Evolutionary conservation across 2,113 vertebrate species (phyloP).

Genomic region (Vulpes ferrilata): DNA sequence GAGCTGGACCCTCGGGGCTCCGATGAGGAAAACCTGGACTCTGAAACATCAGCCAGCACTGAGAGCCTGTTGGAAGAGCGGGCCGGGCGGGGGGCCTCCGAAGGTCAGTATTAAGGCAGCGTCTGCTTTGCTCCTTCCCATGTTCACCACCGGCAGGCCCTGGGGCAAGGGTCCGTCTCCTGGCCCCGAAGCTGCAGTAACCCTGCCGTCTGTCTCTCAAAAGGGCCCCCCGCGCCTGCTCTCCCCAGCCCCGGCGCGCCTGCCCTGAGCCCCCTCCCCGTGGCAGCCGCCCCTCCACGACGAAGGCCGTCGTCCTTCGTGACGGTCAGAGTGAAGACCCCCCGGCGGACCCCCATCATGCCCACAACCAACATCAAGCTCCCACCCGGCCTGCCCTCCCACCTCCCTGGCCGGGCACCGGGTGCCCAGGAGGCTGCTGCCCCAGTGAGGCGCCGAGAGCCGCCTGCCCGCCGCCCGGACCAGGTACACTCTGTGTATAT

Average conservation of each 20-base stretch:
- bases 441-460: slow-evolving; percentile 85
- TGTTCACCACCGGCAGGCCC: neutral
- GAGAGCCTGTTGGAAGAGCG: slow-evolving; percentile 96
- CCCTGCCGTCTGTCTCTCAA: slow-evolving; percentile 82
- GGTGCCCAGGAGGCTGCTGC: slow-evolving; percentile 26
- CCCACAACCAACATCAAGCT: slow-evolving; percentile 93
- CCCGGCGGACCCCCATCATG: slow-evolving; percentile 90
- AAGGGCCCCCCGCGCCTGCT: slow-evolving; percentile 82
- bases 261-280: slow-evolving; percentile 71
- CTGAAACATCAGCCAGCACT: slow-evolving; percentile 95
- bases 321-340: slow-evolving; percentile 88
- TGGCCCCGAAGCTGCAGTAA: slow-evolving; percentile 41
- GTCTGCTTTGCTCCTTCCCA: slow-evolving; percentile 72
- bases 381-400: slow-evolving; percentile 87
- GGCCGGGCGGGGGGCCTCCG: slow-evolving; percentile 85
- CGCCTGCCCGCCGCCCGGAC: slow-evolving; percentile 91
- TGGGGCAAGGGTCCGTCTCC: neutral
- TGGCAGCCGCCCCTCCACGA: slow-evolving; percentile 70
- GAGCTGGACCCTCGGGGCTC: slow-evolving; percentile 97
- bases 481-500: slow-evolving; percentile 93
- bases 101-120: slow-evolving; percentile 95
- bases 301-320: slow-evolving; percentile 83
- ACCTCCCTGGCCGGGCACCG: slow-evolving; percentile 40
- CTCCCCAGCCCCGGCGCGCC: slow-evolving; percentile 69
- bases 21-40: slow-evolving; percentile 97